phyloP scores from a whole-genome alignment of 2,113 vertebrate species.

The Anarrhichthys ocellatus region DNA sequence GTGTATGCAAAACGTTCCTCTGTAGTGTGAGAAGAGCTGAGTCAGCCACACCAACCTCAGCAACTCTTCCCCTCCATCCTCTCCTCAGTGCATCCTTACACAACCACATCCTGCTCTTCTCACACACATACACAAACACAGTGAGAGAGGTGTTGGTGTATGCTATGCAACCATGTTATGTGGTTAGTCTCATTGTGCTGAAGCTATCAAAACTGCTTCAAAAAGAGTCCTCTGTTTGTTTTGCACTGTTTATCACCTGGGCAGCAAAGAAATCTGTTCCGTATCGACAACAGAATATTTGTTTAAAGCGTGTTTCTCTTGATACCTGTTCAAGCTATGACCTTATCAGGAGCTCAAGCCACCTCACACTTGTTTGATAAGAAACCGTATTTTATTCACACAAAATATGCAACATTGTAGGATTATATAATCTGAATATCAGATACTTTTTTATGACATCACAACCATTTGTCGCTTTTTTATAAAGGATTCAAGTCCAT shows the following conservation, averaged over 20 bases:
- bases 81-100: conserved; percentile 42
- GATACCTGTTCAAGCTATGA: not conserved
- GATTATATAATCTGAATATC: conserved; percentile 71
- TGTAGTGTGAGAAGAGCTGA: conserved; percentile 50
- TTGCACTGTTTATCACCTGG: not conserved
- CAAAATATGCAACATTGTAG: conserved; percentile 32
- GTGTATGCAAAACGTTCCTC: conserved; percentile 44
- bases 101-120: conserved; percentile 67
- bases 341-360: not conserved
- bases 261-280: not conserved
- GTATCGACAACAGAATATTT: not conserved
- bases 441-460: conserved; percentile 64
- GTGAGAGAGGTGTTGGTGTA: conserved; percentile 2
- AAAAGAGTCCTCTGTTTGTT: not conserved
- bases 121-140: conserved; percentile 29
- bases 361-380: conserved; percentile 15
- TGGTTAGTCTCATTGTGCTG: conserved; percentile 21
- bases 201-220: conserved; percentile 6
- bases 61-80: conserved; percentile 11
- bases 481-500: conserved; percentile 29
- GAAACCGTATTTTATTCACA: conserved; percentile 52
- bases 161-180: conserved; percentile 17
- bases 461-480: conserved; percentile 40
- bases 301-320: not conserved
- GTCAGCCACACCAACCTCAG: conserved; percentile 50